Conservation (phyloP, 1,140 invertebrate species). For the Pachyrhynchus sulphureomaculatus region DNA sequence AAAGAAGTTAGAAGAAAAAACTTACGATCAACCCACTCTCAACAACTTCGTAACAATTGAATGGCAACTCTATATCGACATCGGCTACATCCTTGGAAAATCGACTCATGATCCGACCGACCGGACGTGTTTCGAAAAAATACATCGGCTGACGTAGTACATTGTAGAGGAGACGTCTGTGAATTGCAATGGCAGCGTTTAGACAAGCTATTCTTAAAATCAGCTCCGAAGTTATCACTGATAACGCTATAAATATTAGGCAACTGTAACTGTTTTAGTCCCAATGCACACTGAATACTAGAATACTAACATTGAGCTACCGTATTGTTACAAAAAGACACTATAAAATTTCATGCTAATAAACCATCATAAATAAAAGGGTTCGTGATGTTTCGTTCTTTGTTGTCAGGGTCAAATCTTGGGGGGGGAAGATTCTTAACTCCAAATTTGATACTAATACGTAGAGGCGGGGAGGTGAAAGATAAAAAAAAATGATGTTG, state of each 20-base stretch:
- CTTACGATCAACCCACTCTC: constrained; percentile 50
- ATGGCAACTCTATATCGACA: constrained; percentile 59
- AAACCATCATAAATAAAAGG: no score
- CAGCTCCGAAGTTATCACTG: constrained; percentile 57
- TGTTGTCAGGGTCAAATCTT: no score
- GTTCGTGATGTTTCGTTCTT: no score
- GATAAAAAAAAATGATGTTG: no score
- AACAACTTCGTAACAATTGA: constrained; percentile 50
- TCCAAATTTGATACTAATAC: no score
- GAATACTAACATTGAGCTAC: no score
- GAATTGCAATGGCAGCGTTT: constrained; percentile 61
- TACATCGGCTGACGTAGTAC: constrained; percentile 66
- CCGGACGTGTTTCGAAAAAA: constrained; percentile 77
- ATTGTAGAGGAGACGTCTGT: constrained; percentile 61
- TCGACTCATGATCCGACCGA: constrained; percentile 71
- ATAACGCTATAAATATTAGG: constrained; percentile 55
- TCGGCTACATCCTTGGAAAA: constrained; percentile 73
- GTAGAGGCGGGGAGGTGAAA: no score
- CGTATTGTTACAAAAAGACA: no score
- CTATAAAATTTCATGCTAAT: no score
- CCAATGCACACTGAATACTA: background rate
- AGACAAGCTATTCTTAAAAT: constrained; percentile 62
- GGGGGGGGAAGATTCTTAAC: no score
- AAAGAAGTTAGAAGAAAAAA: background rate
- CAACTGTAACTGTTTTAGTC: constrained; percentile 10